Base-by-base conservation (phyloP, 2,888 invertebrate genomes). In the Antheraea assamensis region DNA sequence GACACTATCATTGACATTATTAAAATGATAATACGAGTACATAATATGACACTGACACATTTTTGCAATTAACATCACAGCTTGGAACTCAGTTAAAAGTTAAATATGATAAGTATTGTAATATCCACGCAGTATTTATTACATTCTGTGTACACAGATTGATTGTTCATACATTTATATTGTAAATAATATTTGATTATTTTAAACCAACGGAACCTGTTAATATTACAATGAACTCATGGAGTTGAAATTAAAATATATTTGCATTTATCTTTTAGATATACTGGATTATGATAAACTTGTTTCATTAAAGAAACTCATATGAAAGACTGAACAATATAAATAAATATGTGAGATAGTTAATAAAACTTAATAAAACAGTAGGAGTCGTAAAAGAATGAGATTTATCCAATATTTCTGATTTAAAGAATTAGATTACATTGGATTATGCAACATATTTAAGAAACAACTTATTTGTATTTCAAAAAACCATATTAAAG, bases 11-110 rank as follows among this genome's bases (percentile, higher is more conserved):
- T 78, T 82, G 83, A 81, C 83, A 81, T 80, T 84, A 84, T 82
- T 83, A 83, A 86, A 84, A 82, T 80, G 87, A 87, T 87, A 86
- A 81, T 74, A 55, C 58, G 15, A 42, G 49, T 70, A 70, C 31
- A 70, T 76, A n/a, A n/a, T n/a, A 76, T 83, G 83, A 83, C 88
- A 86, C 81, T 88, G 88, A 87, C 88, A 87, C 78, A 85, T 82
- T 85, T 85, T 82, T 78, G 81, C 84, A 74, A 79, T 47, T 31
- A 58, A 68, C 68, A 73, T 73, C 73, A 68, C 58, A 42, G 19
- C 70, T 70, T 58, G 70, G 68, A 55, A 64, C 61, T 64, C 61
- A 17, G 27, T 61, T 24, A 10, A 61, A 61, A 15, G 17, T 61
- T 61, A 64, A 64, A 30, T 17, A 64, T 30, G 17, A 30, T 64